These are phyloP conservation scores for Andrena trimmerana DNA, from an alignment of 2,888 invertebrate species.

Conservation along the genomic window DNA sequence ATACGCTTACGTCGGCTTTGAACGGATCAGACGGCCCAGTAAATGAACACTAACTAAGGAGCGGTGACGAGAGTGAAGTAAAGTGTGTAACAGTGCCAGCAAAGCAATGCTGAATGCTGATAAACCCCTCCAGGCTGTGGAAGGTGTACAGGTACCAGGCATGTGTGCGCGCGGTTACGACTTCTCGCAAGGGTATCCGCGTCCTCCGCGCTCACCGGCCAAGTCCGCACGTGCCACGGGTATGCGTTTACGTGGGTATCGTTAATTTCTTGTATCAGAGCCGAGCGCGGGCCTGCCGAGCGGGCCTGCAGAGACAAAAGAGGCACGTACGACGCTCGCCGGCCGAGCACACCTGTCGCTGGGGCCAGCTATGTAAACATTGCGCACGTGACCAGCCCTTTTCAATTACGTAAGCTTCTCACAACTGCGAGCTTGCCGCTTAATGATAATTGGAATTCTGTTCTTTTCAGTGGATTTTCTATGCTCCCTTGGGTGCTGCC, in stretches of 20 bases:
- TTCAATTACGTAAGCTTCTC: slow-evolving; percentile 14
- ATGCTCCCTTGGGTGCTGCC: too few species aligned
- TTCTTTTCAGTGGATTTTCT: too few species aligned
- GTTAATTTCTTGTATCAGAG: slow-evolving; percentile 34
- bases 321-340: slow-evolving; percentile 19
- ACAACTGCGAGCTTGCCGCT: background rate
- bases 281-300: slow-evolving; percentile 11
- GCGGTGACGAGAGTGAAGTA: slow-evolving; percentile 62
- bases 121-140: slow-evolving; percentile 74
- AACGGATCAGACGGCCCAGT: slow-evolving; percentile 61
- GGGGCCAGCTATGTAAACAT: slow-evolving; percentile 53
- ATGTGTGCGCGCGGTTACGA: slow-evolving; percentile 55
- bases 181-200: slow-evolving; percentile 56
- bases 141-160: slow-evolving; percentile 61
- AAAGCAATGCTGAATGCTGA: slow-evolving; percentile 75
- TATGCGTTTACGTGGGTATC: slow-evolving; percentile 44
- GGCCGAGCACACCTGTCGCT: slow-evolving; percentile 39
- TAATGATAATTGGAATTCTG: background rate
- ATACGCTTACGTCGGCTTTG: slow-evolving; percentile 17
- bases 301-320: slow-evolving; percentile 10
- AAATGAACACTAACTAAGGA: slow-evolving; percentile 66
- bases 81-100: slow-evolving; percentile 71
- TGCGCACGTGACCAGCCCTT: background rate
- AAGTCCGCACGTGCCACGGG: slow-evolving; percentile 2
- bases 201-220: slow-evolving; percentile 54